These are phyloP conservation scores for Petroica traversi DNA, from an alignment of 2,113 vertebrate species.

Conservation along the genomic window DNA sequence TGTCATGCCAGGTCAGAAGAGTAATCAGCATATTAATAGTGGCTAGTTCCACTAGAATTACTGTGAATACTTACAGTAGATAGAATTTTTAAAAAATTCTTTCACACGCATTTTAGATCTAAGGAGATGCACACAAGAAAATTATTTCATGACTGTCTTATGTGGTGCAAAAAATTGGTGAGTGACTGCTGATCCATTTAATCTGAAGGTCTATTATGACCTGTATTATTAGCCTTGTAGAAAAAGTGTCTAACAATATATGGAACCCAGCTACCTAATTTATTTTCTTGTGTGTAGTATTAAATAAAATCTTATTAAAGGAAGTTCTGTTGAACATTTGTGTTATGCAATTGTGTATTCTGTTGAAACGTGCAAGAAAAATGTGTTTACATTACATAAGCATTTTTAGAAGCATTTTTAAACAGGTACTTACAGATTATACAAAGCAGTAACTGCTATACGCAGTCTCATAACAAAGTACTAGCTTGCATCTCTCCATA, in stretches of 20 bases:
- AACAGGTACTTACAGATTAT: slow-evolving; percentile 97
- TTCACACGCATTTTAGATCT: slow-evolving; percentile 74
- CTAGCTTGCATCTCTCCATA: slow-evolving; percentile 74
- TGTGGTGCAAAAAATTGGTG: slow-evolving; percentile 66
- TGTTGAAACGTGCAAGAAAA: slow-evolving; percentile 99
- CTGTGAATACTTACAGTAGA: slow-evolving; percentile 76
- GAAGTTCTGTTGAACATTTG: slow-evolving; percentile 50
- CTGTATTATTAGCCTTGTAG: slow-evolving; percentile 66
- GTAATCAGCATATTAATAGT: slow-evolving; percentile 79
- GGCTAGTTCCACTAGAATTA: slow-evolving; percentile 79
- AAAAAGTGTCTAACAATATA: slow-evolving; percentile 75
- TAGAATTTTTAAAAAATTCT: slow-evolving; percentile 59
- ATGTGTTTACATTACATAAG: slow-evolving; percentile 96
- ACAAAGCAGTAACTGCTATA: slow-evolving; percentile 84
- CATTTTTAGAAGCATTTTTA: slow-evolving; percentile 92
- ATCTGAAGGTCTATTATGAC: slow-evolving; percentile 60
- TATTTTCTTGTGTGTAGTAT: slow-evolving; percentile 71
- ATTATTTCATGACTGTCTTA: slow-evolving; percentile 61
- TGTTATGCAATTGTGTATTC: slow-evolving; percentile 77
- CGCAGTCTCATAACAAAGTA: slow-evolving; percentile 83
- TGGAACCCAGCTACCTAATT: slow-evolving; percentile 83
- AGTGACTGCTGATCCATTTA: slow-evolving; percentile 66
- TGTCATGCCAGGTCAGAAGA: slow-evolving; percentile 84
- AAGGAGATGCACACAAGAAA: slow-evolving; percentile 73
- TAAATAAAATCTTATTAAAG: slow-evolving; percentile 57